phyloP scores from a whole-genome alignment of 2,888 invertebrate species.

The Cryptocephalus primarius region DNA sequence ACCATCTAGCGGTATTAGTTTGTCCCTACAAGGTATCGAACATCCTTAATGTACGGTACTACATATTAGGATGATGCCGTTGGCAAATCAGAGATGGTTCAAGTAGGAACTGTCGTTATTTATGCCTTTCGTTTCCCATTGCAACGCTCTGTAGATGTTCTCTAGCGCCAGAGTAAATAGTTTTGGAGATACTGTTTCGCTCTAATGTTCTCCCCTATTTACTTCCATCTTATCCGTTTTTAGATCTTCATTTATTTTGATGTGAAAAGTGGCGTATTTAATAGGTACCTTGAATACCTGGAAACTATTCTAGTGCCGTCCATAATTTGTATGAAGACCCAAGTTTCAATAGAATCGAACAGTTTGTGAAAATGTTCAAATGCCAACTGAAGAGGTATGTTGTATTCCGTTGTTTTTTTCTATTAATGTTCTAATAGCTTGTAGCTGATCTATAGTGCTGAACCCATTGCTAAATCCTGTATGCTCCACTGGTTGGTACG shows the following conservation, averaged over 20 bases:
- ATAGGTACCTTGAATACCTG: neutral
- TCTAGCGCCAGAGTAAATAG: neutral
- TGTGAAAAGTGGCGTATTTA: neutral
- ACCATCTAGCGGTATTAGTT: no score
- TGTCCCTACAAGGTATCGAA: no score
- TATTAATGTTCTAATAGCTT: neutral
- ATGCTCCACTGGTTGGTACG: slow-evolving; percentile 1
- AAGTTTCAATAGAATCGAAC: neutral
- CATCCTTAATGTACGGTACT: no score
- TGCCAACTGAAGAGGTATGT: neutral
- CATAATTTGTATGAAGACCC: neutral
- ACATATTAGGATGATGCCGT: no score
- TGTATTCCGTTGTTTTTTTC: neutral
- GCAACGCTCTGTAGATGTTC: neutral
- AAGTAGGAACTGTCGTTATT: neutral
- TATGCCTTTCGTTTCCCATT: neutral
- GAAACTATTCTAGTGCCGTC: no score
- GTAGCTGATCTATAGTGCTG: slow-evolving; percentile 1
- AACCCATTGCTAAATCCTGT: neutral
- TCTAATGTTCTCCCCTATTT: neutral
- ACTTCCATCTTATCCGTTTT: neutral
- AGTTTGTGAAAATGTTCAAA: neutral
- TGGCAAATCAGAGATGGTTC: neutral
- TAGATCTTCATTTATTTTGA: slow-evolving; percentile 1
- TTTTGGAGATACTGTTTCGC: neutral